A percentile compares a stretch with the other conserved stretches of the same genome.
Evolutionary conservation across 2,888 invertebrate genomes (phyloP).

Genomic region (Andrena flavipes): DNA sequence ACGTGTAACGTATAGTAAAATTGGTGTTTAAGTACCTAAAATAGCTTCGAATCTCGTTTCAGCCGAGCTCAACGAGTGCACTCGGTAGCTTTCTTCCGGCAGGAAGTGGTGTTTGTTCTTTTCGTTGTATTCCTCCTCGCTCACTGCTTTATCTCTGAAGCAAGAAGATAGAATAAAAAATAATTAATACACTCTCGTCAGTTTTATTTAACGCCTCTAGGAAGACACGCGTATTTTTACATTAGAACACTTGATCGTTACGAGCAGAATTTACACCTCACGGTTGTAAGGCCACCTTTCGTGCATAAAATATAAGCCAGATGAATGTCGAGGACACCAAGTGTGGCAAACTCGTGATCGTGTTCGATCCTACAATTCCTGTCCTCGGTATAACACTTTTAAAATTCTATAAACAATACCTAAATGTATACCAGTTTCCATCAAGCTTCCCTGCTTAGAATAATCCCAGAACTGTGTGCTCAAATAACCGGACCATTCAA

Average conservation of each 20-base stretch:
- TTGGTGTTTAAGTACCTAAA: slow-evolving; percentile 18
- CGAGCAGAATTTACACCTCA: neutral
- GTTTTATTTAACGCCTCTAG: neutral
- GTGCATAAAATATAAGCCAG: slow-evolving; percentile 25
- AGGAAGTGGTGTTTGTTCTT: slow-evolving; percentile 72
- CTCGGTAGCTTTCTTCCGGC: slow-evolving; percentile 61
- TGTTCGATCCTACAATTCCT: too few species aligned
- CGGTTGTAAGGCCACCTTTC: neutral
- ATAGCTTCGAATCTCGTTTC: slow-evolving; percentile 36
- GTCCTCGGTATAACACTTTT: too few species aligned
- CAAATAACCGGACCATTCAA: too few species aligned
- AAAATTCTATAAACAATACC: too few species aligned
- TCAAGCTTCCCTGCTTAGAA: too few species aligned
- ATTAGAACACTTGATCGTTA: neutral
- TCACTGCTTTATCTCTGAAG: slow-evolving; percentile 77
- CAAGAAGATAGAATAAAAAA: neutral
- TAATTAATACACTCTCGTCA: neutral
- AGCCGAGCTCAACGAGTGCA: slow-evolving; percentile 66
- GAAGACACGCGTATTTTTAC: neutral
- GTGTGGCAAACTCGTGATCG: neutral
- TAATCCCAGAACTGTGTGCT: too few species aligned
- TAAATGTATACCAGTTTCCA: too few species aligned
- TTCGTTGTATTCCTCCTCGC: slow-evolving; percentile 75
- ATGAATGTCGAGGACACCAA: slow-evolving; percentile 33
- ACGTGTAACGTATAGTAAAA: neutral